Evolutionary conservation across 2,888 invertebrate genomes (phyloP).

Genomic region (Embidobia sp.): DNA sequence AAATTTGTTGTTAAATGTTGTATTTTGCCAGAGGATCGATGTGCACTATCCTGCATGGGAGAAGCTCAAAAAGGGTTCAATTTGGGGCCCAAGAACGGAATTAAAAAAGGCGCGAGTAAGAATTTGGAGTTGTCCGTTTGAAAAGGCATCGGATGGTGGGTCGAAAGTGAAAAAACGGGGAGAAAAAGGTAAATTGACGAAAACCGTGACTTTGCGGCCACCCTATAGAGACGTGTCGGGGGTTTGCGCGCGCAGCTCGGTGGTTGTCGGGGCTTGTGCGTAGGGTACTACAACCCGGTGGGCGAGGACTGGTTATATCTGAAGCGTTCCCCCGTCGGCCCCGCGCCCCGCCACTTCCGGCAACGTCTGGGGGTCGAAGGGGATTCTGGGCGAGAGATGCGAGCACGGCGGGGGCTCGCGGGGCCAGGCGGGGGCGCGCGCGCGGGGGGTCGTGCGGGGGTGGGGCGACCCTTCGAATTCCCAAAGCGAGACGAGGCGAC

Average conservation of each 20-base stretch:
- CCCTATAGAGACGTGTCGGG: slow-evolving; percentile 42
- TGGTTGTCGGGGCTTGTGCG: slow-evolving; percentile 58
- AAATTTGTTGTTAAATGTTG: too few relatives aligned
- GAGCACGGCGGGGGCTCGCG: slow-evolving; percentile 3
- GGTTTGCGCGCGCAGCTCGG: slow-evolving; percentile 60
- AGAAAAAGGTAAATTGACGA: neutral
- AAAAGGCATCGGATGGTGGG: too few relatives aligned
- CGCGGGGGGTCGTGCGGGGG: slow-evolving; percentile 28
- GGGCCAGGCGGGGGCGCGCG: slow-evolving; percentile 8
- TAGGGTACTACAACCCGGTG: slow-evolving; percentile 56
- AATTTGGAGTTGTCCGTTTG: too few relatives aligned
- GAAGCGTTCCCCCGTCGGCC: slow-evolving; percentile 14
- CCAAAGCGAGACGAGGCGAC: slow-evolving; percentile 75
- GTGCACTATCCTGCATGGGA: too few relatives aligned
- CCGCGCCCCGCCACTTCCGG: slow-evolving; percentile 42
- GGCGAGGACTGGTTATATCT: slow-evolving; percentile 55
- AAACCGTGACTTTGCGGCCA: slow-evolving; percentile 15
- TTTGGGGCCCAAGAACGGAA: too few relatives aligned
- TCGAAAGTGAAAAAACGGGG: too few relatives aligned
- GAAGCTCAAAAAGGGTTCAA: too few relatives aligned
- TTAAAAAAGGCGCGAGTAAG: too few relatives aligned
- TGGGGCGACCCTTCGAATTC: slow-evolving; percentile 73
- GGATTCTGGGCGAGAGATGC: slow-evolving; percentile 51
- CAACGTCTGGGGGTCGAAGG: slow-evolving; percentile 57
- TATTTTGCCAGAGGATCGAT: too few relatives aligned